Conservation (phyloP, 2,113 vertebrate species). For the Petromus typicus region DNA sequence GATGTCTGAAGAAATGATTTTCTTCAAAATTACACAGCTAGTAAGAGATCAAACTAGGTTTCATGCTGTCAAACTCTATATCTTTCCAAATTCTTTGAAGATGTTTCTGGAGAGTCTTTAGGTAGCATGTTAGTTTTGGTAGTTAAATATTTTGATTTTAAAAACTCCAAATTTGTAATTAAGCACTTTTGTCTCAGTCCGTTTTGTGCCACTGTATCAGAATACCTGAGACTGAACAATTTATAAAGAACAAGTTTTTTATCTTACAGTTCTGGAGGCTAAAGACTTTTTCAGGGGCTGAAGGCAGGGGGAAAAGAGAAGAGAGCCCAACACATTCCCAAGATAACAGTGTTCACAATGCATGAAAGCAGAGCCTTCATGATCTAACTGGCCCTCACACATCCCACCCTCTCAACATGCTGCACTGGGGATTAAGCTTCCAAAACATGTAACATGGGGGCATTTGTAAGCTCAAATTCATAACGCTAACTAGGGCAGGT, state of each 20-base stretch:
- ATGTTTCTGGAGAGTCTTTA: not conserved
- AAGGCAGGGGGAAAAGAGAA: not conserved
- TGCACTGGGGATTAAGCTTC: not conserved
- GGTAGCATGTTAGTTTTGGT: not conserved
- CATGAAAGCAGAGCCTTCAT: not conserved
- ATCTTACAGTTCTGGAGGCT: not conserved
- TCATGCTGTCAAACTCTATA: not conserved
- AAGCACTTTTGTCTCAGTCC: not conserved
- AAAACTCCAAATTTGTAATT: not conserved
- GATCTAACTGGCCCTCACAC: not conserved
- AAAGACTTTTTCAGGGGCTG: not conserved
- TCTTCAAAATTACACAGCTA: not conserved
- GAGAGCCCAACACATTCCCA: not conserved
- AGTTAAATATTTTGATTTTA: not conserved
- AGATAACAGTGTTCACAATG: too few species aligned
- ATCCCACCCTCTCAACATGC: not conserved
- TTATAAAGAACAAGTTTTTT: not conserved
- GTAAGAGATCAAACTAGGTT: not conserved
- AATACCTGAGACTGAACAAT: not conserved
- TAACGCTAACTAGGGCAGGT: not conserved
- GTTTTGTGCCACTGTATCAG: not conserved
- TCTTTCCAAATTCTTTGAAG: conserved; percentile 20
- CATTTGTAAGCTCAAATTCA: not conserved
- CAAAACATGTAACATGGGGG: not conserved
- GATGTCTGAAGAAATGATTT: not conserved